Conservation (phyloP, 2,113 vertebrate species). For the Macrotis lagotis region DNA sequence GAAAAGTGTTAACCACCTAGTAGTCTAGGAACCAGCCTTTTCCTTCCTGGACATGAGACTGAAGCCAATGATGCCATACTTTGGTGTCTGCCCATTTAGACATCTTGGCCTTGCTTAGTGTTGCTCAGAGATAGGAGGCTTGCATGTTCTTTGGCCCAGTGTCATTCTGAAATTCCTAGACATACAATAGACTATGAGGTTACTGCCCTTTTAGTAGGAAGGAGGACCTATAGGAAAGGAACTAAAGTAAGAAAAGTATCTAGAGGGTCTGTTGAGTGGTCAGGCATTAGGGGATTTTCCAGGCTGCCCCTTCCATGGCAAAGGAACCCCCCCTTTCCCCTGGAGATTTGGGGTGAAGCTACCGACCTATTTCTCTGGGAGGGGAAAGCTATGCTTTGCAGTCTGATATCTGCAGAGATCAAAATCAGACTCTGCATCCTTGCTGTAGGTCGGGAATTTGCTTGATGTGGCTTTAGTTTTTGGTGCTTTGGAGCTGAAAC, state of each 20-base stretch:
- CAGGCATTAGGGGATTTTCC: slow-evolving; percentile 10
- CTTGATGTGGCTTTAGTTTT: slow-evolving; percentile 51
- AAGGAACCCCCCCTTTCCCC: background rate
- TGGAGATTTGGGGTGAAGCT: background rate
- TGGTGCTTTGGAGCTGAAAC: slow-evolving; percentile 59
- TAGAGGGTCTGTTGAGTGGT: background rate
- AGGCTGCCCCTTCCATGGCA: background rate
- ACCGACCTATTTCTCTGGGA: background rate
- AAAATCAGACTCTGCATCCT: background rate
- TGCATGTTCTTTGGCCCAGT: background rate
- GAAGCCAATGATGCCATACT: background rate
- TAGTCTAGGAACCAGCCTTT: background rate
- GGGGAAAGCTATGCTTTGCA: background rate
- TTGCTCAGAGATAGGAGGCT: background rate
- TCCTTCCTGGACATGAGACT: background rate
- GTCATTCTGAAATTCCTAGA: background rate
- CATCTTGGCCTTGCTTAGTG: background rate
- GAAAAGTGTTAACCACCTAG: background rate
- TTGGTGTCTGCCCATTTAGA: background rate
- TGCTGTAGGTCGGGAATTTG: slow-evolving; percentile 1
- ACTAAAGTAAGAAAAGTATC: background rate
- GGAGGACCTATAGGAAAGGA: background rate
- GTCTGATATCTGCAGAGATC: background rate
- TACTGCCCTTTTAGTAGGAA: background rate
- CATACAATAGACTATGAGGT: background rate